Evolutionary conservation across 64 coral and sea anemone genomes (phyloP).

Genomic region (Dendrophyllia cribrosa): DNA sequence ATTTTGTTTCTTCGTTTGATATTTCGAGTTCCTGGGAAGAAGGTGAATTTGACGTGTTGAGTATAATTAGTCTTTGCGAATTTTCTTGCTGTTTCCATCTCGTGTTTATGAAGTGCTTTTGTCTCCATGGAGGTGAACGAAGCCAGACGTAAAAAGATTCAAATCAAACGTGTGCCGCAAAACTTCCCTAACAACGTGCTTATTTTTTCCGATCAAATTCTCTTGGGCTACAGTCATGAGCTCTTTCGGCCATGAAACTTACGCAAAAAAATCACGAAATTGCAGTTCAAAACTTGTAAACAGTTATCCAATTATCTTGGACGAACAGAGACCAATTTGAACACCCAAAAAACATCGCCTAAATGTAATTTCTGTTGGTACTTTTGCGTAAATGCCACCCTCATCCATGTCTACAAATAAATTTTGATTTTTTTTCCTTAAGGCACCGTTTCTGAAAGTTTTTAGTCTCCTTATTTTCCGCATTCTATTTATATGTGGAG

Average conservation of each 20-base stretch:
- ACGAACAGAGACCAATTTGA: neutral
- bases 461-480: neutral
- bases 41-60: neutral
- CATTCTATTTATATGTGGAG: neutral
- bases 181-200: neutral
- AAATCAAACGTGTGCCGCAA: neutral
- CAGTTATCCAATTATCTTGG: conserved; percentile 22
- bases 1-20: neutral
- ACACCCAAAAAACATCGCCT: neutral
- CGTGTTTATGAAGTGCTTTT: conserved; percentile 8
- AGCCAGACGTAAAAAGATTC: neutral
- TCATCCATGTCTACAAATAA: neutral
- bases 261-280: conserved; percentile 2
- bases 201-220: neutral
- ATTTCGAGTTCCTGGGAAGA: neutral
- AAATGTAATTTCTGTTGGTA: neutral
- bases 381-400: neutral
- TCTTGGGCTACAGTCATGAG: neutral
- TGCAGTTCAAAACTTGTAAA: neutral
- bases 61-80: neutral
- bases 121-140: neutral
- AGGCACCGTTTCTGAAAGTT: neutral
- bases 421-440: neutral
- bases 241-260: neutral
- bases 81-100: neutral